Percentiles rank a stretch among this genome's conserved stretches.
phyloP scores from a whole-genome alignment of 2,113 vertebrate genomes.

The Formicarius rufipectus region DNA sequence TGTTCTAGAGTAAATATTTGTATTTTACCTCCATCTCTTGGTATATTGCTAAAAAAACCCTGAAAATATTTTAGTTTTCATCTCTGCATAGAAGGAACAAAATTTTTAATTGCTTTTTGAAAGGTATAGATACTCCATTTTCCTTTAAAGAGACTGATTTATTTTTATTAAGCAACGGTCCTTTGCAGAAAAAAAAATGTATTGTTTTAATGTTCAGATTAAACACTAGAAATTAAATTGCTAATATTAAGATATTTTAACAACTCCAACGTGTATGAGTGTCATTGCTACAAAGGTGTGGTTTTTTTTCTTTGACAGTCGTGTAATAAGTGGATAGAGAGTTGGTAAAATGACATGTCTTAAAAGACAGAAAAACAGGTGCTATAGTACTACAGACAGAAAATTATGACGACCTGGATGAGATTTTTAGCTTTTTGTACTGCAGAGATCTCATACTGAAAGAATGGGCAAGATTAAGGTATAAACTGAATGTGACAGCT shows the following conservation, averaged over 20 bases:
- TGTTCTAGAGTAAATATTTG: not conserved
- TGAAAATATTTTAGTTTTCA: not conserved
- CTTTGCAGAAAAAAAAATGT: not conserved
- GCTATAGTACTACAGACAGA: not conserved
- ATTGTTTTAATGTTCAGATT: not conserved
- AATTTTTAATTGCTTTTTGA: not conserved
- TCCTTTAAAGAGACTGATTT: not conserved
- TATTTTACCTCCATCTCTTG: not conserved
- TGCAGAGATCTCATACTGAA: not conserved
- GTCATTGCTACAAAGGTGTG: too few species aligned
- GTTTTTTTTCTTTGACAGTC: too few species aligned
- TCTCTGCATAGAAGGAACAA: not conserved
- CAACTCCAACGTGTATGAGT: not conserved
- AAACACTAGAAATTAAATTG: not conserved
- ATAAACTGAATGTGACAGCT: not conserved
- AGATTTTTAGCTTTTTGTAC: not conserved
- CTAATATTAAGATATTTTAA: not conserved
- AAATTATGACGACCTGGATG: not conserved
- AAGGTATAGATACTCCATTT: not conserved
- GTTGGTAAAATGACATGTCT: not conserved
- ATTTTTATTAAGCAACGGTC: not conserved
- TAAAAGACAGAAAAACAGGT: not conserved
- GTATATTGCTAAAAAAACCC: not conserved
- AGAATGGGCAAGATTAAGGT: not conserved
- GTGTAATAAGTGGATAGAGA: not conserved